A percentile compares a stretch with the other conserved stretches of the same genome.
Evolutionary conservation across 2,797 vertebrate genomes (phyloP).

Genomic region (Cyclopterus lumpus): DNA sequence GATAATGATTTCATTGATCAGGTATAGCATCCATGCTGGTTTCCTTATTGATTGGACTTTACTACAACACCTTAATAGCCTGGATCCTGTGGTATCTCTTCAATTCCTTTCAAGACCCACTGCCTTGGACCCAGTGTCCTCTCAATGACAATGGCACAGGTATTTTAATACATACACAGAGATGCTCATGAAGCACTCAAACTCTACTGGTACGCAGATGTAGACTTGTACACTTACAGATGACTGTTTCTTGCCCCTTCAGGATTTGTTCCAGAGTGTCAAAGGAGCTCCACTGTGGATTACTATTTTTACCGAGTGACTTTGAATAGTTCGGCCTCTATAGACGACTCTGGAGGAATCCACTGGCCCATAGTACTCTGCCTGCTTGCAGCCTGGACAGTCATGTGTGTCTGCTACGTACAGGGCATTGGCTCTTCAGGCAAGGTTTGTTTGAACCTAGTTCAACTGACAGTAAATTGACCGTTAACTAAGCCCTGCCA

Average conservation of each 20-base stretch:
- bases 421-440: conserved; percentile 93
- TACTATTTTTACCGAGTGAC: conserved; percentile 94
- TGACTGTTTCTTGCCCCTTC: conserved; percentile 1
- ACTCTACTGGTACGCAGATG: not conserved
- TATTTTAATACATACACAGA: conserved; percentile 55
- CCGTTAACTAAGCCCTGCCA: not conserved
- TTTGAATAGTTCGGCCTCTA: conserved; percentile 86
- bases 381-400: conserved; percentile 87
- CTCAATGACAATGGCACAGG: conserved; percentile 85
- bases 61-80: conserved; percentile 93
- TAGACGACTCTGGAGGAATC: conserved; percentile 85
- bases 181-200: not conserved
- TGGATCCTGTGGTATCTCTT: conserved; percentile 97
- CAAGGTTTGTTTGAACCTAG: conserved; percentile 85
- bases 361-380: conserved; percentile 91
- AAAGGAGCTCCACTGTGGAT: conserved; percentile 89
- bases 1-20: conserved; percentile 48
- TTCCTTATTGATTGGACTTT: conserved; percentile 89
- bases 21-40: conserved; percentile 91
- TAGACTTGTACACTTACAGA: not conserved
- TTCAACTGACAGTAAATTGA: not conserved
- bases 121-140: conserved; percentile 91
- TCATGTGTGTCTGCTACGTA: conserved; percentile 90
- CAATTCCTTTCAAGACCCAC: conserved; percentile 94
- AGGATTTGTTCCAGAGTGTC: conserved; percentile 87